Evolutionary conservation across 2,888 invertebrate genomes (phyloP).

Genomic region (Xestia rhomboidea): DNA sequence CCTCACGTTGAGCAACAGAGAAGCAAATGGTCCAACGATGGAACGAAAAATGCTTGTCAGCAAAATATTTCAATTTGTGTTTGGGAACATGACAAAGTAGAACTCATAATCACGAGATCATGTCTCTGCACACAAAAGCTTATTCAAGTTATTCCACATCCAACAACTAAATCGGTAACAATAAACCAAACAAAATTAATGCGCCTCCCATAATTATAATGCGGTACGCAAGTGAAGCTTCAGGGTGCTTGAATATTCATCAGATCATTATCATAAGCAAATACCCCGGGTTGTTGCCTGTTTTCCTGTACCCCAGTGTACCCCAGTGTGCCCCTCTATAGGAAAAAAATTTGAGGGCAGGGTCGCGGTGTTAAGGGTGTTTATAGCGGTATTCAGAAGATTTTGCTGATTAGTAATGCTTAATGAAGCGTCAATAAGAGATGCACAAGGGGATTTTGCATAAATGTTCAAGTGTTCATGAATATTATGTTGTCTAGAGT

Average conservation of each 20-base stretch:
- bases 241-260: constrained; percentile 74
- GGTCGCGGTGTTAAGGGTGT: constrained; percentile 41
- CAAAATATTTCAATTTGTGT: background rate
- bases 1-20: background rate
- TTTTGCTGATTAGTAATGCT: constrained; percentile 49
- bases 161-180: constrained; percentile 56
- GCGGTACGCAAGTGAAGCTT: constrained; percentile 59
- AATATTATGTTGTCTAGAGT: constrained; percentile 42
- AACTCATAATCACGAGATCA: constrained; percentile 7
- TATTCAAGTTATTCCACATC: constrained; percentile 24
- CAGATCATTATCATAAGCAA: constrained; percentile 75
- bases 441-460: constrained; percentile 34
- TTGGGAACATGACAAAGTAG: background rate
- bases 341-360: constrained; percentile 52
- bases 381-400: constrained; percentile 8
- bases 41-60: background rate
- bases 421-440: constrained; percentile 51
- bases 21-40: background rate
- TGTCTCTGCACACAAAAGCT: constrained; percentile 18
- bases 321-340: constrained; percentile 12
- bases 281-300: constrained; percentile 66
- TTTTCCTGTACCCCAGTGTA: constrained; percentile 25
- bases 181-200: constrained; percentile 63
- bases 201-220: constrained; percentile 55
- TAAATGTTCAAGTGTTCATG: constrained; percentile 41